These are phyloP conservation scores for Linnaemya vulpina DNA, from an alignment of 2,888 invertebrate genomes.

Conservation along the genomic window DNA sequence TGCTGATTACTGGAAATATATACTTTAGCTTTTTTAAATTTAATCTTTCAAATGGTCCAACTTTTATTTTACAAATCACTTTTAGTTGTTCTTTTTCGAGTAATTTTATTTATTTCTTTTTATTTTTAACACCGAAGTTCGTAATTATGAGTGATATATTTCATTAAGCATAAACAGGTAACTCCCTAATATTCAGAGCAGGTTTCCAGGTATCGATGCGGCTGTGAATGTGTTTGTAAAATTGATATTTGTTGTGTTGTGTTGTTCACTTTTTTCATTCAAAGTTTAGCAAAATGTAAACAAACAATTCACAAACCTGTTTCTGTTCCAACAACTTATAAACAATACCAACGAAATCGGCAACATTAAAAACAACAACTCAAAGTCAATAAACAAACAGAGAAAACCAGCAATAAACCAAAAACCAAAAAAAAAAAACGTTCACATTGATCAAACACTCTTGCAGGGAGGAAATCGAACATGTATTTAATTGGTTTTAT, in stretches of 20 bases:
- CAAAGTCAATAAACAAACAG: slow-evolving; percentile 41
- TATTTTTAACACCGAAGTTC: too few species aligned
- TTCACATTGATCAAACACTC: not conserved
- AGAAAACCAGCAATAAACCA: slow-evolving; percentile 26
- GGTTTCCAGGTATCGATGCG: not conserved
- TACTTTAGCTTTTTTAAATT: too few species aligned
- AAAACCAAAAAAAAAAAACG: slow-evolving; percentile 9
- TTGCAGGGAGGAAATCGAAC: not conserved
- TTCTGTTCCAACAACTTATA: slow-evolving; percentile 28
- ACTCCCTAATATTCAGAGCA: not conserved
- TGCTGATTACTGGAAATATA: too few species aligned
- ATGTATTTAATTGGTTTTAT: slow-evolving; percentile 5
- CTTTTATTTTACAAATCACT: too few species aligned
- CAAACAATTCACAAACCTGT: slow-evolving; percentile 67
- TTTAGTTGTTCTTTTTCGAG: too few species aligned
- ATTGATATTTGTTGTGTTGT: slow-evolving; percentile 10
- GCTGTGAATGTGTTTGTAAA: not conserved
- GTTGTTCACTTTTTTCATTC: slow-evolving; percentile 28
- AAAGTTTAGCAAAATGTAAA: slow-evolving; percentile 64
- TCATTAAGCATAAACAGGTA: not conserved
- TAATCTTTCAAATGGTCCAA: too few species aligned
- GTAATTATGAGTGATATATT: too few species aligned
- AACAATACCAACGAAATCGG: slow-evolving; percentile 10
- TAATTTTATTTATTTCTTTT: too few species aligned
- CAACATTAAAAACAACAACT: slow-evolving; percentile 47